Evolutionary conservation across 2,113 vertebrate species (phyloP).

Genomic region (Ctenomys sociabilis): DNA sequence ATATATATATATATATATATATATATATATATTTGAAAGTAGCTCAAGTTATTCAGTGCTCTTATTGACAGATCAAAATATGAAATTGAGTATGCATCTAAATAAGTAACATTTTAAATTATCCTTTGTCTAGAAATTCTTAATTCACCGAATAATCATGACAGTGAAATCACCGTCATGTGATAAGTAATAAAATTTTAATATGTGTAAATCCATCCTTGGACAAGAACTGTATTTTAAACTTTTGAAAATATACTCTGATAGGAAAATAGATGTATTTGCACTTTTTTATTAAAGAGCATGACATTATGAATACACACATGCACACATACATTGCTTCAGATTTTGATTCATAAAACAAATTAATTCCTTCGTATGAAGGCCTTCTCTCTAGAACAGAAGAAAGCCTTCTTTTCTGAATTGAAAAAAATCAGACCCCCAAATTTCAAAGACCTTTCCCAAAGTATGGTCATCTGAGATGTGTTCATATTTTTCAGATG

Average conservation of each 20-base stretch:
- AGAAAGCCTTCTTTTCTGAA: too few species aligned
- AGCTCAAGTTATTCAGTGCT: neutral
- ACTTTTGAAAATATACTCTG: neutral
- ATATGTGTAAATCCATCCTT: neutral
- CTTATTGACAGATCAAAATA: neutral
- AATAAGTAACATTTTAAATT: neutral
- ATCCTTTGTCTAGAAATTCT: neutral
- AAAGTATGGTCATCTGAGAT: too few species aligned
- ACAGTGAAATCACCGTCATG: neutral
- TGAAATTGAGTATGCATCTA: neutral
- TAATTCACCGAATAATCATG: neutral
- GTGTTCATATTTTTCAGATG: too few species aligned
- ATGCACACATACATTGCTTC: too few species aligned
- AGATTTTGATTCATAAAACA: neutral
- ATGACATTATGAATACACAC: neutral
- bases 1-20: too few species aligned
- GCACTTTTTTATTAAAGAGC: neutral
- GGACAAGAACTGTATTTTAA: neutral
- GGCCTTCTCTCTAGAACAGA: too few species aligned
- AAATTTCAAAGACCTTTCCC: too few species aligned
- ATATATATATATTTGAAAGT: neutral
- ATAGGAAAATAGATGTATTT: neutral
- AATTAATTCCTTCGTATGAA: neutral
- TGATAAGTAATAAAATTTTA: neutral
- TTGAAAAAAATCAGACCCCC: too few species aligned